Conservation (phyloP, 2,797 vertebrate species). For the Odontamblyopus rebecca region DNA sequence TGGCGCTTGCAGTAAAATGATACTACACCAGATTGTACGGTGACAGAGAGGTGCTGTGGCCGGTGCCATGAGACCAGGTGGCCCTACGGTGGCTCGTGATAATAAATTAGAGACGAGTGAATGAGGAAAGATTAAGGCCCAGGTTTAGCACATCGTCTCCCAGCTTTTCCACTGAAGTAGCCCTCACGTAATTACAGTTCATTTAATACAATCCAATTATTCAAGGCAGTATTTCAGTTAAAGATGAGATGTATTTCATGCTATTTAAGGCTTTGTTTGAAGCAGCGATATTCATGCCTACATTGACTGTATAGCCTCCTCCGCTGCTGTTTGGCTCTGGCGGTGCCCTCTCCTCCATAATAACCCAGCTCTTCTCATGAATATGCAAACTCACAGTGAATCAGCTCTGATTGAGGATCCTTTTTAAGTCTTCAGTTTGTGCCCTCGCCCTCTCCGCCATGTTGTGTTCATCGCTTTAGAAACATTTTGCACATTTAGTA, state of each 20-base stretch:
- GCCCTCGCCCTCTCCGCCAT: constrained; percentile 32
- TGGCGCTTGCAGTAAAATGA: background rate
- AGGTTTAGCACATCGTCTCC: background rate
- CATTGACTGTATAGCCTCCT: constrained; percentile 36
- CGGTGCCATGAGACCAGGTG: background rate
- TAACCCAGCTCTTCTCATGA: constrained; percentile 54
- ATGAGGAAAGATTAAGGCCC: background rate
- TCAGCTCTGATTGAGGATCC: constrained; percentile 36
- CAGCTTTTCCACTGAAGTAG: background rate
- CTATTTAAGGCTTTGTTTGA: background rate
- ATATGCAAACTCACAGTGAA: constrained; percentile 48
- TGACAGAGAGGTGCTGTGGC: background rate
- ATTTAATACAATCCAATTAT: background rate
- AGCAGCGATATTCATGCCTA: constrained; percentile 24
- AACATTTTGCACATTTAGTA: constrained; percentile 9
- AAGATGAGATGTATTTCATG: constrained; percentile 1
- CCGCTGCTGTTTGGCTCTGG: constrained; percentile 9
- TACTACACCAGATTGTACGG: background rate
- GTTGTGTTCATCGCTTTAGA: constrained; percentile 28
- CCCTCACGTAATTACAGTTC: constrained; percentile 7
- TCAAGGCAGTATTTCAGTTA: background rate
- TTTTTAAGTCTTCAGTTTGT: constrained; percentile 47
- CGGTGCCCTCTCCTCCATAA: constrained; percentile 37
- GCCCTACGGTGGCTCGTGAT: background rate
- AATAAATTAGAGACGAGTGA: background rate